Conservation (phyloP, 1,140 invertebrate genomes). For the Drosophila repletoides region DNA sequence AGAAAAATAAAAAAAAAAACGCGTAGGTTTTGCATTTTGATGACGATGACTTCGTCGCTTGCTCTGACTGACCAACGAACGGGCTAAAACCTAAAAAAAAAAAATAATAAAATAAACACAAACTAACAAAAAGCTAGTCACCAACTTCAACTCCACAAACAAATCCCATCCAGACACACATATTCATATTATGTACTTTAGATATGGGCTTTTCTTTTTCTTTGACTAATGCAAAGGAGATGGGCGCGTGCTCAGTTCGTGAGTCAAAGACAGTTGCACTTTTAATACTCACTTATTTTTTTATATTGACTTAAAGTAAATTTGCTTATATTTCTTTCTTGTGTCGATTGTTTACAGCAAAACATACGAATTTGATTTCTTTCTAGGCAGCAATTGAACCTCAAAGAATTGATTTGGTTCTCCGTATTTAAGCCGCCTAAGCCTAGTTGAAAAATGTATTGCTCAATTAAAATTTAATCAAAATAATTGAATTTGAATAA, state of each 20-base stretch:
- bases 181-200: conserved; percentile 2
- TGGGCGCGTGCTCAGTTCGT: conserved; percentile 8
- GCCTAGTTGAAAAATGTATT: no score
- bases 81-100: conserved; percentile 40
- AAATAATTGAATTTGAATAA: no score
- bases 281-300: no score
- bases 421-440: no score
- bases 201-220: not conserved
- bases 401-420: no score
- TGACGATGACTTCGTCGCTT: conserved; percentile 38
- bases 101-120: no score
- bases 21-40: conserved; percentile 77
- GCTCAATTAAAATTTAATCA: no score
- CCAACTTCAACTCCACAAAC: conserved; percentile 1
- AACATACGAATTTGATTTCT: no score
- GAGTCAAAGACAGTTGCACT: not conserved
- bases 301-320: no score
- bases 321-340: no score
- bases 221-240: conserved; percentile 12
- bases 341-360: no score
- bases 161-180: not conserved
- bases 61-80: conserved; percentile 33
- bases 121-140: conserved; percentile 27
- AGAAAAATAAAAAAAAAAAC: conserved; percentile 27
- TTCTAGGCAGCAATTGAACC: no score